A percentile compares a stretch with the other conserved stretches of the same genome.
Conservation (phyloP, 2,888 invertebrate species). For the Bugula neritina region DNA sequence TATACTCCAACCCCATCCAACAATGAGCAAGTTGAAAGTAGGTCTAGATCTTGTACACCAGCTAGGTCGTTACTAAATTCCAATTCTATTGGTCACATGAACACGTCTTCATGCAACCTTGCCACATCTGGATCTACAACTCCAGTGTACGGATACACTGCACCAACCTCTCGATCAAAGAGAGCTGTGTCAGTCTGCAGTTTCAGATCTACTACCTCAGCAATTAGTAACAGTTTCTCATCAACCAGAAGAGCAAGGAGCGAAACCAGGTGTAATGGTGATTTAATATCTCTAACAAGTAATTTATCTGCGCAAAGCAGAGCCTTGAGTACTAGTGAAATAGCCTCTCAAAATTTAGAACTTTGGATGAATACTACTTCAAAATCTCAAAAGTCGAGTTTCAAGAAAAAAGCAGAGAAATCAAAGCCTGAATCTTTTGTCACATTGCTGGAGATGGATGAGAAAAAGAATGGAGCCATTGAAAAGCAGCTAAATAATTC, state of each 20-base stretch:
- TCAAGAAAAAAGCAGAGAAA: neutral
- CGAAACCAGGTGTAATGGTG: neutral
- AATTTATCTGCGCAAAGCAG: constrained; percentile 24
- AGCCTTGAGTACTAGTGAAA: constrained; percentile 23
- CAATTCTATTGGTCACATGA: neutral
- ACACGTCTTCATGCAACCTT: neutral
- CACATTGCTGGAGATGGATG: constrained; percentile 22
- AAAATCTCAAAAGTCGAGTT: neutral
- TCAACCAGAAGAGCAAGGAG: neutral
- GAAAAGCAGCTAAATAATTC: constrained; percentile 2
- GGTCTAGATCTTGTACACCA: neutral
- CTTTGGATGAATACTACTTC: constrained; percentile 25
- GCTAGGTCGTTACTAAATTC: neutral
- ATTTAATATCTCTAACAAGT: constrained; percentile 11
- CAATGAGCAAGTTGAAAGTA: neutral
- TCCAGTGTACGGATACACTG: neutral
- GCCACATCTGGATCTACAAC: neutral
- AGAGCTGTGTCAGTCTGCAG: neutral
- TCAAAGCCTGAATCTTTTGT: neutral
- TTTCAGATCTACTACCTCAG: neutral
- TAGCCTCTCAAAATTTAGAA: constrained; percentile 25
- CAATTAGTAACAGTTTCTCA: neutral
- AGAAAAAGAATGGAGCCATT: neutral
- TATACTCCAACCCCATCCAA: neutral
- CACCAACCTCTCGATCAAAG: neutral